phyloP scores from a whole-genome alignment of 2,113 vertebrate genomes.

The Pimephales promelas region DNA sequence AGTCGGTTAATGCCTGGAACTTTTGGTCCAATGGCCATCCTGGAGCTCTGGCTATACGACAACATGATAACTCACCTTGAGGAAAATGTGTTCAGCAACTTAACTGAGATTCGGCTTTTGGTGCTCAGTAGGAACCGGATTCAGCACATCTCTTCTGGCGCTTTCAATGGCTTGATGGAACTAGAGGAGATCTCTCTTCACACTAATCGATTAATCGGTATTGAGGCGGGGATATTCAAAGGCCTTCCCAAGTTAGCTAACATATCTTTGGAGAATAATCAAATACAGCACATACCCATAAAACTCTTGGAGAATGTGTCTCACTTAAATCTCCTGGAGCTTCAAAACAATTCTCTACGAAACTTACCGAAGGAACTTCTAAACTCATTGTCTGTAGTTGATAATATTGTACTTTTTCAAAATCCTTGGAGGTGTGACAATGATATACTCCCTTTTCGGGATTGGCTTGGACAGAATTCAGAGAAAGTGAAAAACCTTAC shows the following conservation, averaged over 20 bases:
- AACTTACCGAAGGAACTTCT: conserved; percentile 80
- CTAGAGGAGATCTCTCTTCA: conserved; percentile 87
- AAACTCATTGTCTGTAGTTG: conserved; percentile 69
- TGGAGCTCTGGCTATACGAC: conserved; percentile 89
- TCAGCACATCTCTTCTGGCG: conserved; percentile 67
- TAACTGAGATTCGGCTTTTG: conserved; percentile 81
- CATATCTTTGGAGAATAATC: conserved; percentile 88
- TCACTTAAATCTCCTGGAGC: conserved; percentile 75
- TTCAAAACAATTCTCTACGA: conserved; percentile 83
- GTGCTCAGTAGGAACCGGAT: conserved; percentile 88
- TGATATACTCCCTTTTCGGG: conserved; percentile 79
- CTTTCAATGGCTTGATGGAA: conserved; percentile 80
- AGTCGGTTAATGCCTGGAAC: conserved; percentile 72
- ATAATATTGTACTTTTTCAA: conserved; percentile 79
- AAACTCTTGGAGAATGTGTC: conserved; percentile 76
- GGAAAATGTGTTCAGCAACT: conserved; percentile 79
- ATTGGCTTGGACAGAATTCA: conserved; percentile 80
- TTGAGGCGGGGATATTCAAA: conserved; percentile 76
- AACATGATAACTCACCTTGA: conserved; percentile 82
- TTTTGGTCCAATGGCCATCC: conserved; percentile 82
- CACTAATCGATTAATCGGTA: conserved; percentile 76
- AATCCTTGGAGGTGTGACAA: conserved; percentile 91
- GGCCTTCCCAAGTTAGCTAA: conserved; percentile 80
- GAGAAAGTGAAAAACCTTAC: conserved; percentile 73
- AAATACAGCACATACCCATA: conserved; percentile 74